Evolutionary conservation across 2,113 vertebrate genomes (phyloP), one percentile per base, ranked within the genome.

Genomic region (Phainopepla nitens): DNA sequence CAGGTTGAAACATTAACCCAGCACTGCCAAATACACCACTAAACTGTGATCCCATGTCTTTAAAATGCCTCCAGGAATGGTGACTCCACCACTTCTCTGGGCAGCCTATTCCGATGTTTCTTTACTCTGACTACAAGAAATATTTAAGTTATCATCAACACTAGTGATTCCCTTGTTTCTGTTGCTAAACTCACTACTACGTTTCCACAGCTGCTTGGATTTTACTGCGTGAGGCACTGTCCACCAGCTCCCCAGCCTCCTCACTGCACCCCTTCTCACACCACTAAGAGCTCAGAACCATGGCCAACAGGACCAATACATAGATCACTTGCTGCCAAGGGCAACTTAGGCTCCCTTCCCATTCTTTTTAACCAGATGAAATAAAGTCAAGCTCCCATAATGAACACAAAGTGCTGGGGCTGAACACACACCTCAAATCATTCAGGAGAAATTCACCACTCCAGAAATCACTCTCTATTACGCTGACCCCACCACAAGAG

Each of bases 401-500:
- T 0, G 0, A 68, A 45, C 23, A 21, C 54, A 19, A 39, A 12
- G 22, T 2, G 2, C 3, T 53, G 31, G 13, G 21, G 27, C 50
- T 35, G 36, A 47, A 16, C 22, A 65, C 35, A 25, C 33, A 23
- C 13, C 60, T 84, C 33, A 68, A 13, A 62, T 9, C 7, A 21
- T 47, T 27, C 5, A 33, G 18, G 6, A 73, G n/a, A 60, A 66
- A 73, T 11, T 51, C 29, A 51, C 7, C 29, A 2, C 45, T 70
- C n/a, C 8, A 7, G 64, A 65, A 41, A 61, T 4, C 24, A 14
- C 5, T 2, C 3, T 33, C 45, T 47, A 1, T 20, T 31, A 21
- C 60, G 21, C 1, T 69, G 45, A 14, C 13, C 10, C 20, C 29
- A 60, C 19, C 22, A 4, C 39, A 28, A 8, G 20, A 18, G 17